Evolutionary conservation across 2,113 vertebrate species (phyloP).

Genomic region (Prinia subflava): DNA sequence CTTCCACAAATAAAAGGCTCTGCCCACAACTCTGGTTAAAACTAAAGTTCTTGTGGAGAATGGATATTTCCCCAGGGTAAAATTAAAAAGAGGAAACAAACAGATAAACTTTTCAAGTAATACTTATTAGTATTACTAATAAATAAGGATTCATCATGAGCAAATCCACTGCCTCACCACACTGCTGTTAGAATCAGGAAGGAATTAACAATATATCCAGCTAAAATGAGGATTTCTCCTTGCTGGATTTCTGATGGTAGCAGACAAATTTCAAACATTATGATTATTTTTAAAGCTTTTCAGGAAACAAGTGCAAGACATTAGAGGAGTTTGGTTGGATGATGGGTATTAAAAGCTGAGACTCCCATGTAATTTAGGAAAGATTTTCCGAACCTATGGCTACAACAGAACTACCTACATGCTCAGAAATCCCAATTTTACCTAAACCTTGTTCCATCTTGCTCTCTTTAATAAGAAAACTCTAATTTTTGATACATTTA

Average conservation of each 20-base stretch:
- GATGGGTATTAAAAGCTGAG: background rate
- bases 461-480: background rate
- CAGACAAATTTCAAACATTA: background rate
- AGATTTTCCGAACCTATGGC: background rate
- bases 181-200: background rate
- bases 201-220: background rate
- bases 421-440: background rate
- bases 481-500: rapidly evolving
- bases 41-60: background rate
- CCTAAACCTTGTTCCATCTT: background rate
- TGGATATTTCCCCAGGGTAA: background rate
- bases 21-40: background rate
- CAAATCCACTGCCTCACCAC: rapidly evolving
- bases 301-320: background rate
- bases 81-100: too few species aligned
- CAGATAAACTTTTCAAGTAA: background rate
- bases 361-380: background rate
- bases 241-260: background rate
- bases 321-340: background rate
- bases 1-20: background rate
- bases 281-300: background rate
- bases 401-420: background rate
- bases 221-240: background rate
- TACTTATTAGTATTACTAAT: background rate
- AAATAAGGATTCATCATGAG: background rate